A percentile compares a stretch with the other conserved stretches of the same genome.
These are phyloP conservation scores for Gnathonemus echidnorhynchus DNA, from an alignment of 2,113 vertebrate species.

Conservation along the genomic window DNA sequence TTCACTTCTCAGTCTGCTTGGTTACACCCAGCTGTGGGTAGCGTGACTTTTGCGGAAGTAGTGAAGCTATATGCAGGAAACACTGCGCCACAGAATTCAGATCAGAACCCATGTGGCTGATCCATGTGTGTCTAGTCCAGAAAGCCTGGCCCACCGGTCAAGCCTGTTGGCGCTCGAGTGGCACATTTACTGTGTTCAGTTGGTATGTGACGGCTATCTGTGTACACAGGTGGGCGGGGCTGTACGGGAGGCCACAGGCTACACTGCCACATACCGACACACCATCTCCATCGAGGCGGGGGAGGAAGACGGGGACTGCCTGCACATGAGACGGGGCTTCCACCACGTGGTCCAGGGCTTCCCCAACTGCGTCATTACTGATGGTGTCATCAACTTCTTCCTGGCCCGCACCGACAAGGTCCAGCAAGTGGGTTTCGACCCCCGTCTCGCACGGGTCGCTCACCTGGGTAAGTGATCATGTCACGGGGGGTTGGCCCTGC, in stretches of 20 bases:
- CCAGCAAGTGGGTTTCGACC: conserved; percentile 77
- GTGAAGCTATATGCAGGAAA: background rate
- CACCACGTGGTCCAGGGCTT: conserved; percentile 73
- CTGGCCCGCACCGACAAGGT: conserved; percentile 76
- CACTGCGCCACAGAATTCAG: background rate
- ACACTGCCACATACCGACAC: conserved; percentile 72
- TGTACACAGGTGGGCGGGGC: conserved; percentile 74
- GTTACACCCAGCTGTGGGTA: background rate
- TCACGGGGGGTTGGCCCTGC: background rate
- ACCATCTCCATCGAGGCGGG: conserved; percentile 69
- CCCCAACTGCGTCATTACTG: conserved; percentile 77
- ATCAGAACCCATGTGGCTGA: background rate
- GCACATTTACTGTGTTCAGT: background rate
- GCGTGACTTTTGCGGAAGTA: background rate
- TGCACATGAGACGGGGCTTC: conserved; percentile 64
- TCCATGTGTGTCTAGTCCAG: background rate
- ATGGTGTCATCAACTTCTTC: conserved; percentile 88
- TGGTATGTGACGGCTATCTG: background rate
- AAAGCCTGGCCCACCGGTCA: background rate
- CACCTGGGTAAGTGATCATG: conserved; percentile 71
- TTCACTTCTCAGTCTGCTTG: background rate
- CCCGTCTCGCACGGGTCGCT: conserved; percentile 62
- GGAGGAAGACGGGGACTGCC: conserved; percentile 69
- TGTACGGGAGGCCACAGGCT: conserved; percentile 77
- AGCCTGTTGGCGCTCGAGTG: background rate